Conservation (phyloP, 1,140 invertebrate species). For the Olivierus martensii region DNA sequence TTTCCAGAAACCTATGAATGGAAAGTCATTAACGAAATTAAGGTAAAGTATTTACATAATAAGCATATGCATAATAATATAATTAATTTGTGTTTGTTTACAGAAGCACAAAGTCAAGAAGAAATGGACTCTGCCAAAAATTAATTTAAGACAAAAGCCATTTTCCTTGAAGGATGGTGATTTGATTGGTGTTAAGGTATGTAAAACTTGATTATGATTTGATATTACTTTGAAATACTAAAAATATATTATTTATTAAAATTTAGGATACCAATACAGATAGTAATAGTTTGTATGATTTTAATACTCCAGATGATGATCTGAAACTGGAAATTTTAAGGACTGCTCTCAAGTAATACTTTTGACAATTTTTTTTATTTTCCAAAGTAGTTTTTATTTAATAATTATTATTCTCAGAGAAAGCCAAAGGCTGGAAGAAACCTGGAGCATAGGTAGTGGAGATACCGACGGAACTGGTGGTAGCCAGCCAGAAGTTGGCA, state of each 20-base stretch:
- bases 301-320: conserved; percentile 11
- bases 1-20: conserved; percentile 13
- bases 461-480: not conserved
- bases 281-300: conserved; percentile 8
- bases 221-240: too few species aligned
- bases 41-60: not conserved
- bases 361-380: not conserved
- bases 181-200: conserved; percentile 12
- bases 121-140: conserved; percentile 7
- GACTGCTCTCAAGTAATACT: conserved; percentile 9
- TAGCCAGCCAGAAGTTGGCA: conserved; percentile 8
- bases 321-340: conserved; percentile 8
- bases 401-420: not conserved
- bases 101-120: conserved; percentile 4
- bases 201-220: not conserved
- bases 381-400: not conserved
- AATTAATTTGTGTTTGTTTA: not conserved
- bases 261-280: conserved; percentile 9
- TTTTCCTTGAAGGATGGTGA: conserved; percentile 16
- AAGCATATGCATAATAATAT: not conserved
- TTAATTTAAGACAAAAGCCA: conserved; percentile 8
- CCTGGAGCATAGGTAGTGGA: conserved; percentile 7
- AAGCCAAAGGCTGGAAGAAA: conserved; percentile 4
- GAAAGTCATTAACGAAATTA: conserved; percentile 10
- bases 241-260: too few species aligned